A percentile compares a stretch with the other conserved stretches of the same genome.
Evolutionary conservation across 2,113 vertebrate genomes (phyloP).

Genomic region (Sinocyclocheilus anshuiensis): DNA sequence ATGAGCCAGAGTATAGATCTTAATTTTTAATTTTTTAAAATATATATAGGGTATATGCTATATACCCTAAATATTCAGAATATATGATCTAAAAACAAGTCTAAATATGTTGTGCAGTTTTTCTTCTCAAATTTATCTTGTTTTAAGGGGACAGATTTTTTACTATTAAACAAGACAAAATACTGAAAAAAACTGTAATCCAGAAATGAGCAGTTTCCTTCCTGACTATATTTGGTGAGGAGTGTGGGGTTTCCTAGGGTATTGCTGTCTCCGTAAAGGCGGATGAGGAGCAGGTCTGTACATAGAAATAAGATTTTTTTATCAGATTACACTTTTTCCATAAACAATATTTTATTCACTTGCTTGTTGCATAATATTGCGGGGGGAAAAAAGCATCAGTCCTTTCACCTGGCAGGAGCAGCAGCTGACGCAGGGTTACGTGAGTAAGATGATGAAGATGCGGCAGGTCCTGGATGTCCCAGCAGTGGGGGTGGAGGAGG

Average conservation of each 20-base stretch:
- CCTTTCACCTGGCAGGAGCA: slow-evolving; percentile 52
- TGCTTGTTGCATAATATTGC: background rate
- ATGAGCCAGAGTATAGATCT: too few species aligned
- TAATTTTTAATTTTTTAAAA: too few species aligned
- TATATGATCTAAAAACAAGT: too few species aligned
- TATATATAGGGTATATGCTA: too few species aligned
- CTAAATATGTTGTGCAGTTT: background rate
- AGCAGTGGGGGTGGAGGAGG: slow-evolving; percentile 14
- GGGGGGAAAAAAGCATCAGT: background rate
- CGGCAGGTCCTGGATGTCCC: slow-evolving; percentile 37
- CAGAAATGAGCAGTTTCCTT: background rate
- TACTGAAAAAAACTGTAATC: background rate
- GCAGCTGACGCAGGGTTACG: slow-evolving; percentile 33
- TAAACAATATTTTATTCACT: background rate
- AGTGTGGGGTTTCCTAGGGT: slow-evolving; percentile 51
- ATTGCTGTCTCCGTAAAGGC: slow-evolving; percentile 57
- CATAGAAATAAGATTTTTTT: slow-evolving; percentile 7
- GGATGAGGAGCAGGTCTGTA: slow-evolving; percentile 67
- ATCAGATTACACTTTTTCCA: background rate
- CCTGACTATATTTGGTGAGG: slow-evolving; percentile 60
- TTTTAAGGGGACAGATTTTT: background rate
- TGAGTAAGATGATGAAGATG: slow-evolving; percentile 12
- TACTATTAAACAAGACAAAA: background rate
- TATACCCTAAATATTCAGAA: too few species aligned
- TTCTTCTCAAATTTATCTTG: background rate